phyloP scores from a whole-genome alignment of 2,797 vertebrate genomes.

The Pipistrellus pipistrellus region DNA sequence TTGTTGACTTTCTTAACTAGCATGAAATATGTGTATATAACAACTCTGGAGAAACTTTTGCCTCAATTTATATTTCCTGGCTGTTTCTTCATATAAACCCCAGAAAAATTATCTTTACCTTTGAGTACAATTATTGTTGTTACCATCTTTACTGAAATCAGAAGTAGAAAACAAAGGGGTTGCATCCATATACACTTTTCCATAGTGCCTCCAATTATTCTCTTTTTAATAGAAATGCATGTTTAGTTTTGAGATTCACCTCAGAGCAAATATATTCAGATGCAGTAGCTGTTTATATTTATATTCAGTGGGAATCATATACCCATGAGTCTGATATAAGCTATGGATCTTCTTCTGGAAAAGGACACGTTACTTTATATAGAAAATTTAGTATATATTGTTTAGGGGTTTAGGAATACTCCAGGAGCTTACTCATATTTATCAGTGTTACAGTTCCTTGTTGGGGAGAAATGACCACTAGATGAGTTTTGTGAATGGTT shows the following conservation, averaged over 20 bases:
- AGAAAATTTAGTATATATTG: not conserved
- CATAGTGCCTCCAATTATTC: not conserved
- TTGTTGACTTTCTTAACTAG: not conserved
- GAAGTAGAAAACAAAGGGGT: not conserved
- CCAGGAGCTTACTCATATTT: not conserved
- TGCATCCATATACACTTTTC: accelerated
- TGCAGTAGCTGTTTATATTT: not conserved
- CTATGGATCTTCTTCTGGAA: not conserved
- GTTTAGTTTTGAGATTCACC: not conserved
- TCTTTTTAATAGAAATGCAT: not conserved
- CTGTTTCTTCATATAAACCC: not conserved
- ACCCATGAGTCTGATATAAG: not conserved
- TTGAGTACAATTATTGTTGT: not conserved
- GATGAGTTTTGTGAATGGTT: not conserved
- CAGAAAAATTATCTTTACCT: not conserved
- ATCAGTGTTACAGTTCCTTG: not conserved
- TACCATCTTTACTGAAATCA: not conserved
- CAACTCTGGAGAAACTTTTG: not conserved
- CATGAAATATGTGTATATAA: not conserved
- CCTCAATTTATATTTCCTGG: not conserved
- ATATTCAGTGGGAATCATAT: not conserved
- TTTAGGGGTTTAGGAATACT: not conserved
- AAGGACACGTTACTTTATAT: not conserved
- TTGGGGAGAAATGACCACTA: not conserved
- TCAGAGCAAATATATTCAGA: not conserved